phyloP scores from a whole-genome alignment of 2,113 vertebrate genomes.

The Pundamilia nyererei region DNA sequence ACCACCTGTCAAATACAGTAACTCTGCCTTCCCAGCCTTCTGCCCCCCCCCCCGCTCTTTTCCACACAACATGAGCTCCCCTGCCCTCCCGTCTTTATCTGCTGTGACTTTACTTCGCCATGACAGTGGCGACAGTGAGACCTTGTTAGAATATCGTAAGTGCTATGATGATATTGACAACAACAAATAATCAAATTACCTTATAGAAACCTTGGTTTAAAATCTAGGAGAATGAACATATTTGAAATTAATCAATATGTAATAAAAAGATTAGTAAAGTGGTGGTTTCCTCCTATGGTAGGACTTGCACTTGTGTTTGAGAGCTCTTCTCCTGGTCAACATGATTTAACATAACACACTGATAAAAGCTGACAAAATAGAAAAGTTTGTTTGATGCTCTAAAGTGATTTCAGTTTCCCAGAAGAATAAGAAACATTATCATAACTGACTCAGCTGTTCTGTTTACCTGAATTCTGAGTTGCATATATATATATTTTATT shows the following conservation, averaged over 20 bases:
- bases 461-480: slow-evolving; percentile 47
- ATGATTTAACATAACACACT: slow-evolving; percentile 34
- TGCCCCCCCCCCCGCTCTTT: neutral
- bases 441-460: slow-evolving; percentile 39
- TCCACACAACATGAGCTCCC: neutral
- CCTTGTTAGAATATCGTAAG: slow-evolving; percentile 46
- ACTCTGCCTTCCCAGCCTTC: slow-evolving; percentile 34
- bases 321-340: slow-evolving; percentile 32
- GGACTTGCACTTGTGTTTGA: slow-evolving; percentile 82
- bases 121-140: slow-evolving; percentile 33
- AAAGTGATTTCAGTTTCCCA: slow-evolving; percentile 10
- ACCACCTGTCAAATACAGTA: slow-evolving; percentile 98
- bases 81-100: slow-evolving; percentile 26
- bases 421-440: slow-evolving; percentile 33
- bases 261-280: slow-evolving; percentile 69
- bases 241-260: slow-evolving; percentile 33
- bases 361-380: slow-evolving; percentile 11
- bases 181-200: slow-evolving; percentile 40
- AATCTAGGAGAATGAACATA: neutral
- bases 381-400: slow-evolving; percentile 28
- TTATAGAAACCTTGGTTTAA: slow-evolving; percentile 14
- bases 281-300: slow-evolving; percentile 99
- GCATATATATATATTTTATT: slow-evolving; percentile 1
- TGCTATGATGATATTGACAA: slow-evolving; percentile 45
- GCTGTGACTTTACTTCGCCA: slow-evolving; percentile 45